Evolutionary conservation across 2,113 vertebrate genomes (phyloP), one percentile per base, ranked within the genome.

Genomic region (Urocynchramus pylzowi): DNA sequence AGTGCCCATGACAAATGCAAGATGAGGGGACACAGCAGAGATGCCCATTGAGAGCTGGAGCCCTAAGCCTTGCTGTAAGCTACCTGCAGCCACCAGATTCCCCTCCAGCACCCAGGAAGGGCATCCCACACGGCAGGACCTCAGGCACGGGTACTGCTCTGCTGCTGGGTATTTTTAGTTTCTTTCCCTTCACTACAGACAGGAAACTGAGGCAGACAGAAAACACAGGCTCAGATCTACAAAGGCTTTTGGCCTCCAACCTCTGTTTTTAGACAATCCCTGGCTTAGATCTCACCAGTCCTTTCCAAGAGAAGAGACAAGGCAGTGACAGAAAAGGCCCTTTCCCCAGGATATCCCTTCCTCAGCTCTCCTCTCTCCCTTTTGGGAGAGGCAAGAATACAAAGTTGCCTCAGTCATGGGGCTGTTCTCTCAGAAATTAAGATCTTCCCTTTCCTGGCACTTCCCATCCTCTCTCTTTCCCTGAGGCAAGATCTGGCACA

Each of bases 401-500:
- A 70, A 59, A 83, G 17, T 75, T 81, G 68, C 54, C 75, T 90
- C 85, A 88, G 52, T 81, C 68, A 78, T 23, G 35, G 60, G 37
- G 44, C 37, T 84, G 33, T 92, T 92, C 91, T 73, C 39, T 80
- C 42, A 42, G 60, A 92, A 97, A 96, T 92, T 84, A 94, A 92
- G 85, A 88, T 93, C 73, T 90, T 84, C 78, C 59, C 79, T 93
- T 90, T 96, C 90, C 88, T 96, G 95, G 93, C 95, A 90, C 65
- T 94, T 96, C 64, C 42, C 64, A 92, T 52, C 60, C 28, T 76
- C 76, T 78, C 57, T 84, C 78, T 41, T 73, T 91, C 84, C 91
- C 93, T 7, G 31, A 96, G 92, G 95, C 87, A 80, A 87, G 87
- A 95, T 96, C 96, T 96, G 96, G 95, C 95, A 96, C 93, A 97